Evolutionary conservation across 2,888 invertebrate species (phyloP).

Genomic region (Proisotoma minuta): DNA sequence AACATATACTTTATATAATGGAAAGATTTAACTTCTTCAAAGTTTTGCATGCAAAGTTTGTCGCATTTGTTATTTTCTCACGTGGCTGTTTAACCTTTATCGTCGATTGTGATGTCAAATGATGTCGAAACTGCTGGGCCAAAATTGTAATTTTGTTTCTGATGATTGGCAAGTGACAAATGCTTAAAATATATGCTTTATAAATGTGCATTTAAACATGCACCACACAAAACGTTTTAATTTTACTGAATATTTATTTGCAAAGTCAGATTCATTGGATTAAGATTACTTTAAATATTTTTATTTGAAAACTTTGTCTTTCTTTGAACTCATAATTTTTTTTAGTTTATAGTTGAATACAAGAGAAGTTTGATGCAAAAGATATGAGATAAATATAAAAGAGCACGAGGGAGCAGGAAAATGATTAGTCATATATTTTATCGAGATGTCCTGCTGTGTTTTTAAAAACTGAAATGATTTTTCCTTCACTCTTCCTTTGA

Average conservation of each 20-base stretch:
- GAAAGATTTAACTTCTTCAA: not conserved
- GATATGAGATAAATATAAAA: too few relatives aligned
- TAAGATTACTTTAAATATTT: too few relatives aligned
- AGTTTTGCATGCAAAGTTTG: not conserved
- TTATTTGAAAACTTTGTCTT: too few relatives aligned
- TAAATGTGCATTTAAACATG: too few relatives aligned
- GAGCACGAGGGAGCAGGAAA: conserved; percentile 21
- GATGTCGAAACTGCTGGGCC: not conserved
- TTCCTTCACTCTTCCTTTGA: conserved; percentile 2
- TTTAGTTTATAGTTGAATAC: too few relatives aligned
- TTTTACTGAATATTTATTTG: too few relatives aligned
- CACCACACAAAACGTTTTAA: too few relatives aligned
- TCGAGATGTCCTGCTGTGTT: conserved; percentile 19
- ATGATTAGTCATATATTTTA: conserved; percentile 26
- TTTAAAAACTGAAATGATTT: conserved; percentile 6
- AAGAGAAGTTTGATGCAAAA: too few relatives aligned
- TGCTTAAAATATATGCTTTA: too few relatives aligned
- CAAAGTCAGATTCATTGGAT: too few relatives aligned
- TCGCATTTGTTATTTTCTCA: not conserved
- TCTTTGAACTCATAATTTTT: too few relatives aligned
- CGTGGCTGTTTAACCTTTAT: not conserved
- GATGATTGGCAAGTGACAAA: not conserved
- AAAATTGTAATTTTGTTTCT: not conserved
- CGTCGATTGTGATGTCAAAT: not conserved
- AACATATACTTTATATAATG: not conserved